These are phyloP conservation scores for Danio aesculapii DNA, from an alignment of 2,797 vertebrate species.

Conservation along the genomic window DNA sequence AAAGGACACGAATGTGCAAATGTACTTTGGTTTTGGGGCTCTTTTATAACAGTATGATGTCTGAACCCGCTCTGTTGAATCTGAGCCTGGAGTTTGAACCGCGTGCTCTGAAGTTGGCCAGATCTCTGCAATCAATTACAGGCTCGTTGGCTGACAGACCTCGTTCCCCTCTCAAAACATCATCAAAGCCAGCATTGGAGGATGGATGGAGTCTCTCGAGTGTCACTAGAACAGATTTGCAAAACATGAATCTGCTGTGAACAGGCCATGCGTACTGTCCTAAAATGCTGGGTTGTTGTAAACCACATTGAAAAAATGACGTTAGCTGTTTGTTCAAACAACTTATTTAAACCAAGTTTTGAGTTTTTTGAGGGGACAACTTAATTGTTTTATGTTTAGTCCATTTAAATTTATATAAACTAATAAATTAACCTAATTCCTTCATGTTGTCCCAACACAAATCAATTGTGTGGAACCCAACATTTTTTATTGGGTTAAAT, in stretches of 20 bases:
- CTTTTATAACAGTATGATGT: constrained; percentile 10
- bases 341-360: too few relatives aligned
- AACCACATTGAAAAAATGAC: too few relatives aligned
- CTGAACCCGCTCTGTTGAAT: constrained; percentile 26
- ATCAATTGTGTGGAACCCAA: too few relatives aligned
- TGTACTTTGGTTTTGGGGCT: constrained; percentile 34
- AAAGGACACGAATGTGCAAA: constrained; percentile 52
- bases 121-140: constrained; percentile 47
- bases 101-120: constrained; percentile 47
- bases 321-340: too few relatives aligned
- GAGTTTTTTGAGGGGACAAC: too few relatives aligned
- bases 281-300: too few relatives aligned
- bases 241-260: not conserved
- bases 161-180: constrained; percentile 46
- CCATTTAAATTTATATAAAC: too few relatives aligned
- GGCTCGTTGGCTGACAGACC: constrained; percentile 45
- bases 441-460: too few relatives aligned
- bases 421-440: too few relatives aligned
- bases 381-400: too few relatives aligned
- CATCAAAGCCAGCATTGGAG: constrained; percentile 36
- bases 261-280: not conserved
- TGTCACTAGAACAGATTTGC: constrained; percentile 24
- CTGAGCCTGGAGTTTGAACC: constrained; percentile 33
- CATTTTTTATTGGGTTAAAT: too few relatives aligned
- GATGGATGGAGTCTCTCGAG: constrained; percentile 29